Percentiles rank a stretch among this genome's conserved stretches.
Evolutionary conservation across 2,797 vertebrate genomes (phyloP).

Genomic region (Telmatherina bonti): DNA sequence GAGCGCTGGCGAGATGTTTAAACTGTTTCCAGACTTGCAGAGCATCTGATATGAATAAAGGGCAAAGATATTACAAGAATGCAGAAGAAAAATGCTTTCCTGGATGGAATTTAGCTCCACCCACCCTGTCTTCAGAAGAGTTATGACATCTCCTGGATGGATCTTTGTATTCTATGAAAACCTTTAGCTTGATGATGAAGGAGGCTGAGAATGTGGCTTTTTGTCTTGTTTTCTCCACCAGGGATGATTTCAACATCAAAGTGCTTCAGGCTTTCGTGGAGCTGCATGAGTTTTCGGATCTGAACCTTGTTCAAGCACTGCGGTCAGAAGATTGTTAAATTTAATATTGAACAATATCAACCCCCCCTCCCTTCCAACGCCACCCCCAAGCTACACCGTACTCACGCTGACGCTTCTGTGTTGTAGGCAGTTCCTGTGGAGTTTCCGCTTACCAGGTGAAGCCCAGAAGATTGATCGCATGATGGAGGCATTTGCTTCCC

Average conservation of each 20-base stretch:
- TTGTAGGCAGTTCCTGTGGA: slow-evolving; percentile 96
- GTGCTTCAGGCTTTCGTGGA: slow-evolving; percentile 98
- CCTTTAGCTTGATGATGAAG: neutral
- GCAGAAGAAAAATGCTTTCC: slow-evolving; percentile 45
- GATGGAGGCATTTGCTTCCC: slow-evolving; percentile 97
- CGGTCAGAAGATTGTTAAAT: slow-evolving; percentile 79
- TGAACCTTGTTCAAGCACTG: slow-evolving; percentile 96
- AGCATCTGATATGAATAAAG: slow-evolving; percentile 47
- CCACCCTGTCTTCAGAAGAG: slow-evolving; percentile 17
- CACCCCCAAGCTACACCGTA: neutral
- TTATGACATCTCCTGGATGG: slow-evolving; percentile 20
- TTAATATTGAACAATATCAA: neutral
- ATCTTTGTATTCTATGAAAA: slow-evolving; percentile 14
- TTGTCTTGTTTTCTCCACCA: slow-evolving; percentile 61
- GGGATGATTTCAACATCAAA: slow-evolving; percentile 98
- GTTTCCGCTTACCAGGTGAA: slow-evolving; percentile 95
- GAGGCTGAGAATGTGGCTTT: slow-evolving; percentile 4
- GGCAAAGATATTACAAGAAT: slow-evolving; percentile 65
- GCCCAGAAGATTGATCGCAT: slow-evolving; percentile 99
- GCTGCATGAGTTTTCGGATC: slow-evolving; percentile 97
- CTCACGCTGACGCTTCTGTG: slow-evolving; percentile 16
- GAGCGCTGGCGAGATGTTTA: slow-evolving; percentile 59
- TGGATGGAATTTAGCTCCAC: slow-evolving; percentile 45
- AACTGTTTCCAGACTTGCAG: slow-evolving; percentile 70
- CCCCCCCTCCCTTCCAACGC: neutral